Conservation (phyloP, 2,888 invertebrate species). For the Adela reaumurella region DNA sequence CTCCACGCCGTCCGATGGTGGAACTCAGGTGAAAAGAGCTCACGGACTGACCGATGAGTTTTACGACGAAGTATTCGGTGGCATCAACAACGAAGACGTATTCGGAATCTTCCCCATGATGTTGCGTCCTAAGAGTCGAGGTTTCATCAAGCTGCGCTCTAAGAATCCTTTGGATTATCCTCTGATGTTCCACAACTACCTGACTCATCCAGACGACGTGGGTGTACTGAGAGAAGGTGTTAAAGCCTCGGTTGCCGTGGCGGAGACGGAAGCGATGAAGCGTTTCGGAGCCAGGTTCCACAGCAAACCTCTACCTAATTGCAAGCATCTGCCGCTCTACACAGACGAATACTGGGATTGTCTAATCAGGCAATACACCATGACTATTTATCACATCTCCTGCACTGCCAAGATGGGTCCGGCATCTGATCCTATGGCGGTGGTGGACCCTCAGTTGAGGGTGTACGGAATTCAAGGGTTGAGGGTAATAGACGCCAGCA, state of each 20-base stretch:
- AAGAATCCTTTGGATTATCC: conserved; percentile 77
- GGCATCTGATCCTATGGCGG: conserved; percentile 69
- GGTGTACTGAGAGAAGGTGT: conserved; percentile 80
- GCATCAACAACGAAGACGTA: conserved; percentile 70
- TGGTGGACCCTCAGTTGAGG: conserved; percentile 72
- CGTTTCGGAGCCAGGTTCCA: conserved; percentile 76
- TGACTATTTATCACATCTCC: conserved; percentile 85
- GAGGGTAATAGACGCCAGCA: conserved; percentile 81
- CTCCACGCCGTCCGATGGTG: conserved; percentile 81
- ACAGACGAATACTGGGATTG: conserved; percentile 90
- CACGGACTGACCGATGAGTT: conserved; percentile 80
- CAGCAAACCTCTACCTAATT: conserved; percentile 72
- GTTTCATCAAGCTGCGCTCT: conserved; percentile 69
- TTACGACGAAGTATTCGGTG: conserved; percentile 70
- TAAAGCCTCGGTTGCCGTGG: conserved; percentile 78
- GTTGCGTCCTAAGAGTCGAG: conserved; percentile 82
- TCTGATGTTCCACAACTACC: conserved; percentile 85
- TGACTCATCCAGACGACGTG: conserved; percentile 83
- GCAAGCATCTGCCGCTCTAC: conserved; percentile 70
- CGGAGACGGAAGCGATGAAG: conserved; percentile 73
- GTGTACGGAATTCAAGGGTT: conserved; percentile 76
- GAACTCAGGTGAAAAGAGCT: conserved; percentile 72
- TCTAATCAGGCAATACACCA: conserved; percentile 75
- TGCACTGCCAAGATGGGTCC: conserved; percentile 86
- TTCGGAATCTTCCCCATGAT: conserved; percentile 87